phyloP scores from a whole-genome alignment of 2,113 vertebrate genomes.

The Seriola rivoliana region DNA sequence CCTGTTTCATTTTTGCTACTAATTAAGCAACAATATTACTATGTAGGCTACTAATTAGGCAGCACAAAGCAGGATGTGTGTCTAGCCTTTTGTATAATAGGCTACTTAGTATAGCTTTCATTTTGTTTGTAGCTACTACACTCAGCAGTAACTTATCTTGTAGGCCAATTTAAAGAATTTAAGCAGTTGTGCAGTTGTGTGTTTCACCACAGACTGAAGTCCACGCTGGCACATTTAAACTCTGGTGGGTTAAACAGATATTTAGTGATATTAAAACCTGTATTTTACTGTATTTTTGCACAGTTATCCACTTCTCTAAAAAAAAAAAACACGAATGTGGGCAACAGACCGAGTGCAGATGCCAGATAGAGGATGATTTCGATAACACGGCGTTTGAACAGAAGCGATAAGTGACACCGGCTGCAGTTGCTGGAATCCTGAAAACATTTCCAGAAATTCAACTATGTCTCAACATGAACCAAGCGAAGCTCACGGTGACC shows the following conservation, averaged over 20 bases:
- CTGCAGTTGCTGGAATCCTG: background rate
- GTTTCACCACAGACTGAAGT: background rate
- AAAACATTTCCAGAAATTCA: conserved; percentile 24
- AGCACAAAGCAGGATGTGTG: background rate
- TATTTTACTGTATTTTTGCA: background rate
- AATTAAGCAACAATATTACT: background rate
- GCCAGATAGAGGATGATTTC: conserved; percentile 12
- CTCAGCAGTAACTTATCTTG: background rate
- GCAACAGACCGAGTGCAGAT: conserved; percentile 30
- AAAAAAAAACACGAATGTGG: background rate
- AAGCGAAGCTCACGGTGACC: background rate
- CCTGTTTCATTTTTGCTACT: background rate
- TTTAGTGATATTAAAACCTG: background rate
- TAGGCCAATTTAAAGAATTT: background rate
- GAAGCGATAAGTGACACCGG: conserved; percentile 30
- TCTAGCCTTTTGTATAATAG: background rate
- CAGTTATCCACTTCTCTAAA: conserved; percentile 3
- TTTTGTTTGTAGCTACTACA: too few relatives aligned
- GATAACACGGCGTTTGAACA: conserved; percentile 37
- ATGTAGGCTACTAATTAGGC: background rate
- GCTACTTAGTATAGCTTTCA: background rate
- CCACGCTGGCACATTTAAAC: background rate
- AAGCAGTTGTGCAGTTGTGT: too few relatives aligned
- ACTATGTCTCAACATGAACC: background rate
- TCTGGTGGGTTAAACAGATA: background rate